These are phyloP conservation scores for Leucopternis melanops DNA, from an alignment of 2,113 vertebrate genomes.

Conservation along the genomic window DNA sequence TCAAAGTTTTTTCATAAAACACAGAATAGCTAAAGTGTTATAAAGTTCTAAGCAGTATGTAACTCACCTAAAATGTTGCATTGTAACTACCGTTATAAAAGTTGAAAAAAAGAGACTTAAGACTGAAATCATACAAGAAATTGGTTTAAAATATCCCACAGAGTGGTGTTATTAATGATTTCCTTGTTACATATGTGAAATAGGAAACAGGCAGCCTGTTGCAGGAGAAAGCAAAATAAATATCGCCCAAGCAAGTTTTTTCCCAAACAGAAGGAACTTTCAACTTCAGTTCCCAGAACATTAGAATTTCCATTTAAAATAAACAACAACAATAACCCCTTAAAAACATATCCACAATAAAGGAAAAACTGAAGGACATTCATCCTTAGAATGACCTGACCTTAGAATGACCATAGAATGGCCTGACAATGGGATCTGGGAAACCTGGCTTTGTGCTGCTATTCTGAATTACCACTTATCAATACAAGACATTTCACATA, in stretches of 20 bases:
- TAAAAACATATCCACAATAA: not conserved
- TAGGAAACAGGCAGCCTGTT: not conserved
- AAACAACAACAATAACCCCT: not conserved
- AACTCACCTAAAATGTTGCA: not conserved
- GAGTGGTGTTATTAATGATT: not conserved
- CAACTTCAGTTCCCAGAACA: not conserved
- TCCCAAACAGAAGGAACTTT: not conserved
- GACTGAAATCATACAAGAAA: not conserved
- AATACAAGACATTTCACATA: not conserved
- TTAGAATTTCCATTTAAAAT: not conserved
- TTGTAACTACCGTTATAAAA: not conserved
- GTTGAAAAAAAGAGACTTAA: not conserved
- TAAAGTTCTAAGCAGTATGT: not conserved
- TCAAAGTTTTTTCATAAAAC: not conserved
- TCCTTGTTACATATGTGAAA: not conserved
- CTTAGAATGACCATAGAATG: not conserved
- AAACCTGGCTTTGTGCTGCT: not conserved
- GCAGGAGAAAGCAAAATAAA: not conserved
- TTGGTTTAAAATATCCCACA: not conserved
- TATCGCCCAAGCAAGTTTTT: not conserved
- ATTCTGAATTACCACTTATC: not conserved
- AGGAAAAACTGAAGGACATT: not conserved
- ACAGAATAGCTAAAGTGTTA: not conserved
- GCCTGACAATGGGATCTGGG: not conserved
- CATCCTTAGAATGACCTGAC: not conserved